Base-by-base conservation (phyloP, 1,140 invertebrate genomes). In the Bactericera cockerelli region DNA sequence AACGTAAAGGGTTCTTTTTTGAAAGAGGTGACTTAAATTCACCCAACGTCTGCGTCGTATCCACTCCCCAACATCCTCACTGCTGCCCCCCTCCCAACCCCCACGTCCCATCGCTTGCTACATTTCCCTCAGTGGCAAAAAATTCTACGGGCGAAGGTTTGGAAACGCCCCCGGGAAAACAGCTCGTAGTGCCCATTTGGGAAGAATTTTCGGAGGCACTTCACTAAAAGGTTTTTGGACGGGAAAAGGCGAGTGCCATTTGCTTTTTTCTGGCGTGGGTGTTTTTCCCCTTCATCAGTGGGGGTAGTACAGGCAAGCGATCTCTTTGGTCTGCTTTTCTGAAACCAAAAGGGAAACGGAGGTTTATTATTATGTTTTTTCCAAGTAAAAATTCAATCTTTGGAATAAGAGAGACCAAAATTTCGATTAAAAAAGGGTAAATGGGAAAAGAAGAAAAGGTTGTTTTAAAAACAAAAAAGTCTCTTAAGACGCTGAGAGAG, bases 21-120 rank as follows among this genome's bases (percentile, higher is more conserved):
- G n/a, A n/a, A n/a, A n/a, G n/a, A n/a, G n/a, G 8, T 22, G 42
- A 49, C 42, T 4, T 16, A 6, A 19, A n/a, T n/a, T n/a, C n/a
- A 49, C 42, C 19, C 42, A n/a, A 10, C 42, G n/a, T 49, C 42
- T 22, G 4, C 42, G 3, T 49, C 42, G 42, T 49, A 49, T 10
- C 42, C 42, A 49, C 42, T 49, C 42, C 19, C 42, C 62, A n/a
- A 58, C 19, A 21, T 49, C 42, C 62, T 63, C 26, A 33, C 55
- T 53, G 19, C 24, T 39, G n/a, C n/a, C n/a, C 22, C 26, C 31
- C 26, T 49, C 25, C 62, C 14, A 54, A 2, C 33, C 36, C 26
- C 4, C 4, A 4, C 13, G 4, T 31, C 4, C 28, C 28, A 4
- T n/a, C n/a, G n/a, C n/a, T n/a, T n/a, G n/a, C n/a, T n/a, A n/a